These are phyloP conservation scores for Cecidostiba fungosa DNA, from an alignment of 2,888 invertebrate species.

Conservation along the genomic window DNA sequence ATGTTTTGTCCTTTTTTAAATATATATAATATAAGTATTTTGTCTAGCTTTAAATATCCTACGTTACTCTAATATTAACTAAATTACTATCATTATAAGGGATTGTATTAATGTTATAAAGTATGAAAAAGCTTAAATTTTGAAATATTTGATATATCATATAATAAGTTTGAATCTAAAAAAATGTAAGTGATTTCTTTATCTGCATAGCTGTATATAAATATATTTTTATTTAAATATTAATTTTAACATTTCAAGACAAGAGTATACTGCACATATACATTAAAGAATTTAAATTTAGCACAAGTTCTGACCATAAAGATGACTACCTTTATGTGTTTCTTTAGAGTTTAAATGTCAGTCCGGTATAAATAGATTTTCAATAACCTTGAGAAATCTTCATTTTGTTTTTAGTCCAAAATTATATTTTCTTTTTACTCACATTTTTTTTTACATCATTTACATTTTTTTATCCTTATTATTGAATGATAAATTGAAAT, in stretches of 20 bases:
- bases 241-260: too few relatives aligned
- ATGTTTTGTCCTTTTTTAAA: constrained; percentile 60
- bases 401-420: neutral
- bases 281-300: too few relatives aligned
- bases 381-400: constrained; percentile 26
- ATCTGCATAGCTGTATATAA: neutral
- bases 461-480: neutral
- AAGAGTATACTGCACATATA: too few relatives aligned
- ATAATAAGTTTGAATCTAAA: neutral
- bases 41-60: constrained; percentile 27
- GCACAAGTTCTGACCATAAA: too few relatives aligned
- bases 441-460: neutral
- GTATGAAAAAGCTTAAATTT: constrained; percentile 12
- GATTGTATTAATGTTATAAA: constrained; percentile 14
- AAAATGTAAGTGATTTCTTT: neutral
- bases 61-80: constrained; percentile 41
- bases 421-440: neutral
- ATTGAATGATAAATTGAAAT: neutral
- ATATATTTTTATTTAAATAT: neutral
- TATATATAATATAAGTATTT: neutral
- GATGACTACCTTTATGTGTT: too few relatives aligned
- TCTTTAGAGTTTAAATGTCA: constrained; percentile 5
- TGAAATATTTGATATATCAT: constrained; percentile 12
- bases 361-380: constrained; percentile 35
- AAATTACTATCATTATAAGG: constrained; percentile 38